Base-by-base conservation (phyloP, 2,888 invertebrate species). In the Tineola bisselliella region DNA sequence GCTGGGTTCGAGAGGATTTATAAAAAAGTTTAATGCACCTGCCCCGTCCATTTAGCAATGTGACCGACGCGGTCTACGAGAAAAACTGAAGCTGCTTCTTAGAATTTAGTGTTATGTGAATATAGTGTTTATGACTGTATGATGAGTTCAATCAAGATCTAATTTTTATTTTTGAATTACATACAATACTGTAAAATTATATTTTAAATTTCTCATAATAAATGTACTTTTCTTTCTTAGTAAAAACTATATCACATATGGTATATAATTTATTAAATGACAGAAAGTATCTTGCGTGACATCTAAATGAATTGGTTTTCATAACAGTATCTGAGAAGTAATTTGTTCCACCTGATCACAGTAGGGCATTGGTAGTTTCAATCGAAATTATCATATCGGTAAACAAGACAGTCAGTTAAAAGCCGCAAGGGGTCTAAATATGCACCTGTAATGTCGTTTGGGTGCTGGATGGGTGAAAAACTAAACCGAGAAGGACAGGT, bases 341-440 rank as follows among this genome's bases (percentile, higher is more conserved):
- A 86, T 86, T 86, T 83, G 86, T 87, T 86, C 84, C 84, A 79
- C 80, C 72, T 70, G 67, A 65, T 74, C 86, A 62, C 84, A 79
- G 84, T 83, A 77, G 84, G 86, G 68, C 71, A 77, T 75, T 77
- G 78, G 79, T 81, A 81, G 81, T 78, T 80, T 80, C 77, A 73
- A 78, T 81, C 78, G 78, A 81, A 76, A 82, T 86, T 82, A 84
- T 80, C 77, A 83, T 83, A 83, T 79, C 74, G 67, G 73, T 80
- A 75, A 76, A 76, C 74, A 72, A 68, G 70, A 67, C 6, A 48
- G 44, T 19, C 58, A 33, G 58, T 58, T 58, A 58, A 58, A 33
- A 33, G 58, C 58, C 58, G 58, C 58, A 33, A 58, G 58, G 58
- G 58, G 58, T 58, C 58, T 31, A 58, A 60, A 60, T 44, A 60